Base-by-base conservation (phyloP, 2,113 vertebrate genomes). In the Tachysurus fulvidraco region DNA sequence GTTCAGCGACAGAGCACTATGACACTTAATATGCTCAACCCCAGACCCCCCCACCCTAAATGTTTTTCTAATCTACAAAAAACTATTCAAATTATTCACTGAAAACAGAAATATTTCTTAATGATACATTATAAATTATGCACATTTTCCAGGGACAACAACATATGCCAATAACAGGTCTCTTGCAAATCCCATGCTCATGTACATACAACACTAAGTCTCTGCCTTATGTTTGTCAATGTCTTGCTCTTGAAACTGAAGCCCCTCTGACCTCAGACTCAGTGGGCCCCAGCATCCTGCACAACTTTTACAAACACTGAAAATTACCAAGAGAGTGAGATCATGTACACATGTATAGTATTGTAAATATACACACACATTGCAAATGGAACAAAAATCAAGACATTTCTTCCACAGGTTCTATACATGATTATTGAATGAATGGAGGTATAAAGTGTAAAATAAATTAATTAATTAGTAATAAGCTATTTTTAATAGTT, bases 211-310 rank as follows among this genome's bases (percentile, higher is more conserved):
- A 0, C 44, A 11, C 36, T 16, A 54, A 77, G 5, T 52, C 12
- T 79, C 54, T 30, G 52, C 52, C 8, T 23, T 59, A 19, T 57
- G 52, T 57, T 54, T 54, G 14, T 69, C 69, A 46, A 19, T 41
- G 21, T 60, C 46, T 54, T 36, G 54, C 9, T 19, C 19, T 52
- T 30, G 78, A 73, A 86, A 86, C 85, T 74, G n/a, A 86, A 81
- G 19, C 64, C 5, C 79, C 25, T 74, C 78, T 44, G 46, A 55
- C 67, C 36, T 64, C 30, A 81, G 64, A 65, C 21, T 16, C 23
- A 46, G 30, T 36, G 85, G 85, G 60, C 79, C 67, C 41, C 67
- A 86, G 76, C 76, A 83, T 86, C 85, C 85, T 86, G 85, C 62
- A 23, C 41, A 13, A 59, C 17, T 60, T 55, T 46, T 5, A 81